phyloP scores from a whole-genome alignment of 2,113 vertebrate genomes.

The Lynx canadensis region DNA sequence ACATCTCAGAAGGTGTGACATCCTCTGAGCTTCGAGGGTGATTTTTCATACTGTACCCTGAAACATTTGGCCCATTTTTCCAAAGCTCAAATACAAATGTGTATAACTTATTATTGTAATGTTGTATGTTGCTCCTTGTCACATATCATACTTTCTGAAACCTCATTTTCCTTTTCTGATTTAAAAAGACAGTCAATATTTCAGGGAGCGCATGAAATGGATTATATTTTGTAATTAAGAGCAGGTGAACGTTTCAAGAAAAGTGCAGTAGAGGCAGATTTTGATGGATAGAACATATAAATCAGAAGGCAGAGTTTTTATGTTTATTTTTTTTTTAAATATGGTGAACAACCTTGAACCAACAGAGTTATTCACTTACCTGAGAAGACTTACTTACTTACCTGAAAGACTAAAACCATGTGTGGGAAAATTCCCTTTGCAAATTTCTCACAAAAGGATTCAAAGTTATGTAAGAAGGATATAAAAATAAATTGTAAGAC shows the following conservation, averaged over 20 bases:
- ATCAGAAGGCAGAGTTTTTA: not conserved
- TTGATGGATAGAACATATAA: not conserved
- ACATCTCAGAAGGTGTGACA: not conserved
- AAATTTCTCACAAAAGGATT: not conserved
- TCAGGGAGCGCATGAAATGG: not conserved
- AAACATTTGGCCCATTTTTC: not conserved
- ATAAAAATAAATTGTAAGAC: not conserved
- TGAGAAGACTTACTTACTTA: not conserved
- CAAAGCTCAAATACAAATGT: not conserved
- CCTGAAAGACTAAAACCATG: not conserved
- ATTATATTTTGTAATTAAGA: not conserved
- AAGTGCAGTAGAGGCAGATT: not conserved
- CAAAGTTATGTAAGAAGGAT: not conserved
- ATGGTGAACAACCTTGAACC: not conserved
- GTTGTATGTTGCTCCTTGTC: not conserved
- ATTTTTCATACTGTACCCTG: not conserved
- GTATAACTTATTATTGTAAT: not conserved
- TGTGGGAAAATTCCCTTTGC: not conserved
- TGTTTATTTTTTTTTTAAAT: not conserved
- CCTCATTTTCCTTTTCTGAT: not conserved
- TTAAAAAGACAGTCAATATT: not conserved
- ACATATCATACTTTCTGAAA: not conserved
- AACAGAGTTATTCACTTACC: not conserved
- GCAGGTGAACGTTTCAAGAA: not conserved
- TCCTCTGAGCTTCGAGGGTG: not conserved